Conservation (phyloP, 2,113 vertebrate species). For the Pitta sordida region DNA sequence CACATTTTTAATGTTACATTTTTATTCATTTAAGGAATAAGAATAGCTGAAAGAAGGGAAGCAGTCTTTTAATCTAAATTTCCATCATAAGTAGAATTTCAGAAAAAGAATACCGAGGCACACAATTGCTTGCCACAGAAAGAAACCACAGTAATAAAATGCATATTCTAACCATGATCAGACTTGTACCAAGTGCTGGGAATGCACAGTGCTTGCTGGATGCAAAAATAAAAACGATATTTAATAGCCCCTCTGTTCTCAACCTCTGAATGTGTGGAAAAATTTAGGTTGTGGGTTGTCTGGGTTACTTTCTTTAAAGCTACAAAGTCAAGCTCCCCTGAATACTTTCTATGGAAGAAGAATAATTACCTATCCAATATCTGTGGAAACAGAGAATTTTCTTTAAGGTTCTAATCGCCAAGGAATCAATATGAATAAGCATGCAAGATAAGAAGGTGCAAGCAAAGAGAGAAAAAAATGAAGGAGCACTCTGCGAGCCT, state of each 20-base stretch:
- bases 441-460: neutral
- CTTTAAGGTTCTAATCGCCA: neutral
- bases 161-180: conserved; percentile 4
- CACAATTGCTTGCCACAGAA: neutral
- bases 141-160: conserved; percentile 45
- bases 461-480: neutral
- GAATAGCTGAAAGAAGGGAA: neutral
- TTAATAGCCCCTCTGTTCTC: conserved; percentile 41
- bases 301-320: conserved; percentile 47
- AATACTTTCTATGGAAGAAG: neutral
- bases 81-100: neutral
- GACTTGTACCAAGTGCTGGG: neutral
- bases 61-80: neutral
- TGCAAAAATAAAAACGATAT: conserved; percentile 46
- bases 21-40: neutral
- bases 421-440: neutral
- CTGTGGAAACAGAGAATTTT: conserved; percentile 3
- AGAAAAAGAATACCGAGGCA: neutral
- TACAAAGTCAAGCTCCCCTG: neutral
- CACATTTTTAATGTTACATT: neutral
- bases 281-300: conserved; percentile 50
- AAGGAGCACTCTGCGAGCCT: neutral
- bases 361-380: neutral
- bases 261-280: conserved; percentile 32
- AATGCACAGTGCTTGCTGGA: conserved; percentile 38